Conservation (phyloP, 2,113 vertebrate genomes). For the Chaetodon trifascialis region DNA sequence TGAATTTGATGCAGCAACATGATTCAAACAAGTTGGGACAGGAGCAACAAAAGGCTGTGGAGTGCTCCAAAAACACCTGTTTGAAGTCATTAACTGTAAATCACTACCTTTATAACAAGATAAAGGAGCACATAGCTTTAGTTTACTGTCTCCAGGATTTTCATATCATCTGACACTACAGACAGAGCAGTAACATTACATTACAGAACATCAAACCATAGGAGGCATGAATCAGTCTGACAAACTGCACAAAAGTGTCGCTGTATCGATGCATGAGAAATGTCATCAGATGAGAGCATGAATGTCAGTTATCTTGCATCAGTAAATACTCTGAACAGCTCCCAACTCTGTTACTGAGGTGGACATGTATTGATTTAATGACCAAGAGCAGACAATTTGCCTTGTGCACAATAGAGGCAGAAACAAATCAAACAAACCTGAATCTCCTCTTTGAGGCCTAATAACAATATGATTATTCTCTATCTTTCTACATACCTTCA, state of each 20-base stretch:
- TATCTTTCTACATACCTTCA: too few species aligned
- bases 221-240: neutral
- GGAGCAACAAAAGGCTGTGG: too few species aligned
- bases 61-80: too few species aligned
- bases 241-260: too few species aligned
- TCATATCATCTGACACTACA: too few species aligned
- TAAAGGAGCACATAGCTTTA: neutral
- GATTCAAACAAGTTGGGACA: too few species aligned
- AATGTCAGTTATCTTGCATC: neutral
- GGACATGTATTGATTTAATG: neutral
- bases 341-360: neutral
- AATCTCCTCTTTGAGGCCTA: too few species aligned
- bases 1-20: too few species aligned
- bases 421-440: neutral
- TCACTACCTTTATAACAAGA: too few species aligned
- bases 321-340: neutral
- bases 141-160: neutral
- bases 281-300: neutral
- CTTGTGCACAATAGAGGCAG: neutral
- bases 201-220: neutral
- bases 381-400: neutral
- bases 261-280: too few species aligned
- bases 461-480: neutral
- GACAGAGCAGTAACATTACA: neutral
- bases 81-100: too few species aligned